Percentiles rank a stretch among this genome's conserved stretches.
phyloP scores from a whole-genome alignment of 2,797 vertebrate genomes.

The Neomorphus geoffroyi region DNA sequence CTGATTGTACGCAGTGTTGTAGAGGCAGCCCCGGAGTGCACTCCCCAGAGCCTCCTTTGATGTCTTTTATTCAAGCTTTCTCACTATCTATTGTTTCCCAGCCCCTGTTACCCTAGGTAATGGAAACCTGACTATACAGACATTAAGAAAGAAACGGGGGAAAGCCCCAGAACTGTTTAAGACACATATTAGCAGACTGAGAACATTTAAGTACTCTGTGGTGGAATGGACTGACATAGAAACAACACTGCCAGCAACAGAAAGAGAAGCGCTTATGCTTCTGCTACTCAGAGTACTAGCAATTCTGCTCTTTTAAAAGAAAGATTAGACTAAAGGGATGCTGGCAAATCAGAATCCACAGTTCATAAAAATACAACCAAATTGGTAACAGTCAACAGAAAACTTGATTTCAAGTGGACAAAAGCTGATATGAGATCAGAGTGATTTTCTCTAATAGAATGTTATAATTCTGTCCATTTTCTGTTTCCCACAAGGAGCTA shows the following conservation, averaged over 20 bases:
- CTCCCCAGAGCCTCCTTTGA: not conserved
- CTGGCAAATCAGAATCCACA: not conserved
- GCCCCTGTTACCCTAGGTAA: not conserved
- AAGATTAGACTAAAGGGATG: not conserved
- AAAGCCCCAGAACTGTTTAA: not conserved
- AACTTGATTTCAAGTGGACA: conserved; percentile 48
- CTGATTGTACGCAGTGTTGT: not conserved
- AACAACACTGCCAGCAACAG: not conserved
- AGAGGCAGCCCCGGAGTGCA: not conserved
- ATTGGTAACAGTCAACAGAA: conserved; percentile 12
- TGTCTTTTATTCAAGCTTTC: not conserved
- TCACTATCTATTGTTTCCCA: not conserved
- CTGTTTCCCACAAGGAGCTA: not conserved
- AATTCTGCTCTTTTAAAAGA: not conserved
- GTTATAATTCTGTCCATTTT: conserved; percentile 2
- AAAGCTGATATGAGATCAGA: conserved; percentile 25
- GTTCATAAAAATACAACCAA: conserved; percentile 20
- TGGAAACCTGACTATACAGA: not conserved
- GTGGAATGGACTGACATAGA: not conserved
- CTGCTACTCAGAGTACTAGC: not conserved
- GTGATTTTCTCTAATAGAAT: conserved; percentile 23
- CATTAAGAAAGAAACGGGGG: not conserved
- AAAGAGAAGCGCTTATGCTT: not conserved
- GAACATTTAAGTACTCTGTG: not conserved
- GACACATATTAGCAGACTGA: not conserved